phyloP scores from a whole-genome alignment of 2,888 invertebrate genomes.

The Oscheius sp. region DNA sequence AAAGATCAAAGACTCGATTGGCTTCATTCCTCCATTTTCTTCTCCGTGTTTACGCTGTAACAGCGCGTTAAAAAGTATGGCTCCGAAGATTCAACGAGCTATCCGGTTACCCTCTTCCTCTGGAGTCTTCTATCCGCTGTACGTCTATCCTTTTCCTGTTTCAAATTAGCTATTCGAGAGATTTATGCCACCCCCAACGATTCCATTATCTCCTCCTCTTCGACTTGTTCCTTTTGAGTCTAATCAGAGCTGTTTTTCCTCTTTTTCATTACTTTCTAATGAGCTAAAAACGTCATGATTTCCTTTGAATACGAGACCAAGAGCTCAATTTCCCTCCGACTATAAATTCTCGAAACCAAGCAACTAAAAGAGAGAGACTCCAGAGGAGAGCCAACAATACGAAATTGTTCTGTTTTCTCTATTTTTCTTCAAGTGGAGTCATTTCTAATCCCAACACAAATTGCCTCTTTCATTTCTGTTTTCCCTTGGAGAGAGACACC shows the following conservation, averaged over 20 bases:
- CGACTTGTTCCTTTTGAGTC: not conserved
- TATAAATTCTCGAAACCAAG: no score
- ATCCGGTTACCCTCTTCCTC: not conserved
- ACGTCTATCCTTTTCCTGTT: not conserved
- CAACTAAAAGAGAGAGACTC: no score
- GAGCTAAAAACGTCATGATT: no score
- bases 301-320: no score
- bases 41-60: not conserved
- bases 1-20: not conserved
- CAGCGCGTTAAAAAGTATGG: slow-evolving; percentile 4
- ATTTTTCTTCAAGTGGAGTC: no score
- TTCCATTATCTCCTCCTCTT: not conserved
- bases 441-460: no score
- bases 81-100: not conserved
- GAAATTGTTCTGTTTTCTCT: no score
- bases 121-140: not conserved
- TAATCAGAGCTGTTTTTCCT: not conserved
- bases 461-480: no score
- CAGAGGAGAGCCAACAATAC: no score
- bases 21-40: not conserved
- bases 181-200: not conserved
- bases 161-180: not conserved
- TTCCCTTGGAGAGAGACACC: not conserved
- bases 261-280: no score
- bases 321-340: no score